These are phyloP conservation scores for Hybognathus amarus DNA, from an alignment of 2,797 vertebrate genomes.

Conservation along the genomic window DNA sequence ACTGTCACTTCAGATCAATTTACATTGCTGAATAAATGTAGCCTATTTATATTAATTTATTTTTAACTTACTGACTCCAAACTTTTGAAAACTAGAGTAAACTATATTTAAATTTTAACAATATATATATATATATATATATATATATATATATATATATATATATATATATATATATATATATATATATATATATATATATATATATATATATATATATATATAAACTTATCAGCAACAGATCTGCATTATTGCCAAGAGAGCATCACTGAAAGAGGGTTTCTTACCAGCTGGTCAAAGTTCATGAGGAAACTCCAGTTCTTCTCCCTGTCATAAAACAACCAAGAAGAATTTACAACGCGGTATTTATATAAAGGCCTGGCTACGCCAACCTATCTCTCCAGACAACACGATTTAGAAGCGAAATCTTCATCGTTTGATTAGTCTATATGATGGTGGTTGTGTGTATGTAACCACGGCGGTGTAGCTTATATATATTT, in stretches of 20 bases:
- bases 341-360: neutral
- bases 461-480: constrained; percentile 46
- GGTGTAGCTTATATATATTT: neutral
- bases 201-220: too few relatives aligned
- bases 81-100: neutral
- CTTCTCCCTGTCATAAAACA: constrained; percentile 78
- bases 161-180: too few relatives aligned
- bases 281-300: constrained; percentile 81
- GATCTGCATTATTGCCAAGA: neutral
- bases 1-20: neutral
- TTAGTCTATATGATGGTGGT: neutral
- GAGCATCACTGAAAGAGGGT: neutral
- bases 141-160: too few relatives aligned
- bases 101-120: neutral
- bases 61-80: neutral
- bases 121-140: too few relatives aligned
- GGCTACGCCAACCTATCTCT: neutral
- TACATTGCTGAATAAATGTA: neutral
- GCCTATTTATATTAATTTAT: neutral
- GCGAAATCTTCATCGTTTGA: neutral
- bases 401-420: neutral
- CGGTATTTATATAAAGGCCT: neutral
- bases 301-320: constrained; percentile 86
- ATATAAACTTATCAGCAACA: too few relatives aligned
- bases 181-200: too few relatives aligned